Evolutionary conservation across 2,888 invertebrate genomes (phyloP), one percentile per base, ranked within the genome.

Genomic region (Synergus itoensis): DNA sequence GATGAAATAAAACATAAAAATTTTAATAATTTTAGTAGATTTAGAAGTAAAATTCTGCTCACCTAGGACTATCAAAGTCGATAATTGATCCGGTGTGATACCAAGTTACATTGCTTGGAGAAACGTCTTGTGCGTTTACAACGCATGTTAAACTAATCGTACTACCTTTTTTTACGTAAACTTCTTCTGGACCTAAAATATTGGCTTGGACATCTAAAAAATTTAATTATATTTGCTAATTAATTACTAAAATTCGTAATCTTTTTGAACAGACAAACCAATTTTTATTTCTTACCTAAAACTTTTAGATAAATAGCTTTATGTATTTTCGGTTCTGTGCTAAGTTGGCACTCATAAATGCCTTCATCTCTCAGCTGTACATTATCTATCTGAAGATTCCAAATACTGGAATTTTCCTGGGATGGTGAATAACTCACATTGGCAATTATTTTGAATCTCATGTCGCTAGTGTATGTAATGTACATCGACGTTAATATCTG

Each of bases 321-420:
- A 92, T 96, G 97, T 91, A 97, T 96, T 92, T 97, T 97, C 40
- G 97, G 97, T 90, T 97, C 97, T 0, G 97, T 97, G 92, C 97
- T 97, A 88, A 97, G 96, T 94, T 97, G 97, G 89, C 97, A 97
- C 92, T 97, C 97, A 93, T 97, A 97, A 84, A 96, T 95, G 18
- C 93, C 93, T 62, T 93, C 92, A 87, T 93, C 93, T 81, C 93
- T 89, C 82, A 92, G 94, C 89, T 95, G 95, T 60, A 95, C 93
- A 85, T 92, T 93, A 85, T 93, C 93, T 79, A 94, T 93, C 84
- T 92, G 91, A 79, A 94, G 91, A 84, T 93, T 93, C 95, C 95
- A 95, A 48, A 73, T 73, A 73, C 53, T 73, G 73, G 73, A 73
- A 87, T 95, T 95, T 87, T 95, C 94, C 0, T 94, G 94, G 80